Base-by-base conservation (phyloP, 1,140 invertebrate genomes). In the Cardiocondyla obscurior region DNA sequence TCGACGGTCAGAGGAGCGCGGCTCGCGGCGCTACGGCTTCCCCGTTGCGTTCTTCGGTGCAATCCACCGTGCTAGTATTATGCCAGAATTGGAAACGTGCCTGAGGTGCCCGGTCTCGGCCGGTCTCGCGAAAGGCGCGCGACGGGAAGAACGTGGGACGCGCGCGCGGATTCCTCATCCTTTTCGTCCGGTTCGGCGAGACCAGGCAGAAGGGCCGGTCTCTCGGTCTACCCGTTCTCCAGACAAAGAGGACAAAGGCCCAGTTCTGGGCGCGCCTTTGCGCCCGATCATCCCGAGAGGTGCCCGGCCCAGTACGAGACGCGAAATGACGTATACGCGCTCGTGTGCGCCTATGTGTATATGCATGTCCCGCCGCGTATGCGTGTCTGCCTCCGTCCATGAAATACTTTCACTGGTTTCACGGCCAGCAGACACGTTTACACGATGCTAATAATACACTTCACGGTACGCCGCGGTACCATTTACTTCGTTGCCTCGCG, bases 331-430 rank as follows among this genome's bases (percentile, higher is more conserved):
- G 73, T 82, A 65, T 83, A 70, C 58, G 57, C 57, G 22, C 82
- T 88, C 89, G 81, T 85, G 84, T 69, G 85, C 87, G 83, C 58
- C 79, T 58, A n/a, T n/a, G n/a, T n/a, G n/a, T n/a, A n/a, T n/a
- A n/a, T n/a, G n/a, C n/a, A n/a, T n/a, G n/a, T n/a, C n/a, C n/a
- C n/a, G n/a, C n/a, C 57, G 22, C 82, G 89, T 89, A 82, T 85
- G 84, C 72, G 85, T 88, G 83, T 55, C 79, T 58, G 85, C 33
- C 73, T 69, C 25, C 81, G 89, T 87, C 83, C 85, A 85, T 89
- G 87, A 84, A 91, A 91, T 92, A 93, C 93, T 94, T 94, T 94
- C 92, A 92, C 93, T 92, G 88, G 92, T 93, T 94, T 94, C 93
- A 94, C 92, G 93, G 93, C 92, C 93, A 93, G 89, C 92, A 91